Conservation (phyloP, 1,140 invertebrate genomes). For the Steinernema khuongi region DNA sequence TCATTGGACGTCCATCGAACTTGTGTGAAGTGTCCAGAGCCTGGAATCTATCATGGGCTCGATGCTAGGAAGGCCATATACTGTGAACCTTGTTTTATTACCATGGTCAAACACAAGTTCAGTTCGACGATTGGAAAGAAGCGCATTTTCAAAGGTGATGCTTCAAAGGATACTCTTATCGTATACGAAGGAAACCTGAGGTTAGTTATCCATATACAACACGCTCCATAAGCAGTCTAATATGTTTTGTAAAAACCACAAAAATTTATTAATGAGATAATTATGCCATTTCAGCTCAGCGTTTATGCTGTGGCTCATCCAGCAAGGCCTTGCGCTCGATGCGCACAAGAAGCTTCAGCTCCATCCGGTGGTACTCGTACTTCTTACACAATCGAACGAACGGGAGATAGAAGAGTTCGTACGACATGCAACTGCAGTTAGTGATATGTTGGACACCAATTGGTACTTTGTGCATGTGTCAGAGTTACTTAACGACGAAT, state of each 20-base stretch:
- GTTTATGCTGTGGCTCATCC: not conserved
- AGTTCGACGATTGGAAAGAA: constrained; percentile 29
- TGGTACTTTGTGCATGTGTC: constrained; percentile 8
- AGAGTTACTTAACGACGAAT: not conserved
- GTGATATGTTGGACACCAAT: constrained; percentile 16
- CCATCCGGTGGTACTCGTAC: not conserved
- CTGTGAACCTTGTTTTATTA: constrained; percentile 31
- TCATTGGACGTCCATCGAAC: not conserved
- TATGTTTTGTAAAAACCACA: no score
- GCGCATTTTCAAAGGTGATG: constrained; percentile 27
- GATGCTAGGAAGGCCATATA: constrained; percentile 36
- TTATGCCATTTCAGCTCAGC: constrained; percentile 18
- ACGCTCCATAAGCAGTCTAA: constrained; percentile 22
- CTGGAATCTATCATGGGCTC: constrained; percentile 20
- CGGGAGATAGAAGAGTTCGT: constrained; percentile 22
- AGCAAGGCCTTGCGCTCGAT: not conserved
- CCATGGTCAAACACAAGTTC: constrained; percentile 39
- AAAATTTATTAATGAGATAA: constrained; percentile 21
- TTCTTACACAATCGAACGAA: not conserved
- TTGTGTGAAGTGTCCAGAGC: constrained; percentile 34
- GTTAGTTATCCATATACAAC: constrained; percentile 7
- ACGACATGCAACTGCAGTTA: constrained; percentile 13
- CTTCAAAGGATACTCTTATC: not conserved
- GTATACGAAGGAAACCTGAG: not conserved
- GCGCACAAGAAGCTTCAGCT: constrained; percentile 8